Conservation (phyloP, 2,888 invertebrate species). For the Hecatera dysodea region DNA sequence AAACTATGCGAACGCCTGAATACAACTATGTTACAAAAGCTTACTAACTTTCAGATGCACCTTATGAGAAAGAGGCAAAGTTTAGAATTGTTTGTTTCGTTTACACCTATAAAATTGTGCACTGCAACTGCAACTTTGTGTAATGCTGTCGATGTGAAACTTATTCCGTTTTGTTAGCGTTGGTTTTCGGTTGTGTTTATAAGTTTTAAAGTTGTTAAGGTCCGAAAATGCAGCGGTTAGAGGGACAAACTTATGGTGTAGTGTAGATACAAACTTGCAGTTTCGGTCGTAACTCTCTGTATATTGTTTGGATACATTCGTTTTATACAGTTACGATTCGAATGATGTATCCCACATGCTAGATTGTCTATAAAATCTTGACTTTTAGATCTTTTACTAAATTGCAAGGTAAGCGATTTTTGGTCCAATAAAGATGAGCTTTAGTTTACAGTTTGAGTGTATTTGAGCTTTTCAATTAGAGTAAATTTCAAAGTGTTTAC, state of each 20-base stretch:
- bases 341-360: slow-evolving; percentile 56
- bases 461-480: neutral
- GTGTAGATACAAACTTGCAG: slow-evolving; percentile 80
- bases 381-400: slow-evolving; percentile 35
- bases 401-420: slow-evolving; percentile 25
- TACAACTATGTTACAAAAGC: slow-evolving; percentile 67
- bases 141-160: slow-evolving; percentile 27
- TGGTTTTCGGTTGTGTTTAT: slow-evolving; percentile 53
- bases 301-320: slow-evolving; percentile 69
- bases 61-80: slow-evolving; percentile 62
- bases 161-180: slow-evolving; percentile 57
- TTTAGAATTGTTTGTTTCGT: slow-evolving; percentile 65
- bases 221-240: slow-evolving; percentile 73
- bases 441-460: neutral
- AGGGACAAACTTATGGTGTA: slow-evolving; percentile 78
- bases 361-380: slow-evolving; percentile 38
- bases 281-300: slow-evolving; percentile 76
- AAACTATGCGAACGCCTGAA: slow-evolving; percentile 70
- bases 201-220: slow-evolving; percentile 57
- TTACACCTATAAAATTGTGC: slow-evolving; percentile 66
- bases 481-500: too few relatives aligned
- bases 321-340: slow-evolving; percentile 68
- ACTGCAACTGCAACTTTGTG: slow-evolving; percentile 42
- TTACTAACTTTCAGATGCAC: slow-evolving; percentile 54
- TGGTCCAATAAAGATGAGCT: neutral